These are phyloP conservation scores for Drosophila burlai DNA, from an alignment of 1,140 invertebrate genomes.

Conservation along the genomic window DNA sequence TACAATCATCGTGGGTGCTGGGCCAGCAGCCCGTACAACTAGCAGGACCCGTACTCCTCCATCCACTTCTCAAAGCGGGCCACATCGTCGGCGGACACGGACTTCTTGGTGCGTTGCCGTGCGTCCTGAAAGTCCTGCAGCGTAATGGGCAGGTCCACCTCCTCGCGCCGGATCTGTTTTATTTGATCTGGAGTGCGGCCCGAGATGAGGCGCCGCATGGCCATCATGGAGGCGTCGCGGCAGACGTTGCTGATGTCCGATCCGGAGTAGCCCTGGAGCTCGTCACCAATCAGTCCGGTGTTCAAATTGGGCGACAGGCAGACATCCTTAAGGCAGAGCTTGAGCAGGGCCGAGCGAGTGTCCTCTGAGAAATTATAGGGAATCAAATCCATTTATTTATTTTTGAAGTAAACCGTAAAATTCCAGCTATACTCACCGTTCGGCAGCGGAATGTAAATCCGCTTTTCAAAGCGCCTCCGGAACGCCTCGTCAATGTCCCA, in stretches of 20 bases:
- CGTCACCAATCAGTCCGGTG: conserved; percentile 91
- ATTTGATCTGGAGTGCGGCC: conserved; percentile 97
- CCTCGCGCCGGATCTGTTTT: conserved; percentile 95
- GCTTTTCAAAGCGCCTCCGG: conserved; percentile 97
- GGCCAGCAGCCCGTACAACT: conserved; percentile 72
- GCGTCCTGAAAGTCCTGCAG: conserved; percentile 95
- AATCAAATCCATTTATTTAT: neutral
- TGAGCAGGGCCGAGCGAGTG: conserved; percentile 94
- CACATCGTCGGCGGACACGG: conserved; percentile 96
- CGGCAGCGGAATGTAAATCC: conserved; percentile 99
- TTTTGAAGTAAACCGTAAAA: neutral
- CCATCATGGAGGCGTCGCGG: conserved; percentile 99
- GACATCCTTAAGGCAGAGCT: conserved; percentile 96
- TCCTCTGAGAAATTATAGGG: conserved; percentile 85
- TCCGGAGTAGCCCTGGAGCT: conserved; percentile 97
- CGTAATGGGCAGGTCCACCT: conserved; percentile 96
- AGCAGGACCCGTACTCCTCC: conserved; percentile 94
- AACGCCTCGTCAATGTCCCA: conserved; percentile 99
- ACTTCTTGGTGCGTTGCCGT: conserved; percentile 96
- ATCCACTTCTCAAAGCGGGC: conserved; percentile 99
- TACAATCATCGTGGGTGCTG: conserved; percentile 49
- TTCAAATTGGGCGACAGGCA: conserved; percentile 92
- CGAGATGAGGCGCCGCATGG: conserved; percentile 96
- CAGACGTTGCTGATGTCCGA: conserved; percentile 99
- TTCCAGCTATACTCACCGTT: conserved; percentile 87